Percentiles rank a stretch among this genome's conserved stretches.
These are phyloP conservation scores for Zaprionus taronus DNA, from an alignment of 1,140 invertebrate species.

Conservation along the genomic window DNA sequence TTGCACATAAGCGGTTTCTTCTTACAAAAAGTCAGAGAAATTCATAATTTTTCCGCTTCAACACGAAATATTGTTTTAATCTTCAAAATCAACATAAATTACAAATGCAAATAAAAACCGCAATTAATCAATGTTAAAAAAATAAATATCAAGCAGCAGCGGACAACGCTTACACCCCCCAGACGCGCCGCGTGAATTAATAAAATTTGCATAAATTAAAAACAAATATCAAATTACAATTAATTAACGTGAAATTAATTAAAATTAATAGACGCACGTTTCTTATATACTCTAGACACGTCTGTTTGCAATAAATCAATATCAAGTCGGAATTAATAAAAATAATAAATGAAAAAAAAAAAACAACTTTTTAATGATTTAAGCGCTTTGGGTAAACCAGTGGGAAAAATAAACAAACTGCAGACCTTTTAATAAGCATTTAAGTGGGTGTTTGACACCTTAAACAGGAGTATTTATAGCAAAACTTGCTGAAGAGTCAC, in stretches of 20 bases:
- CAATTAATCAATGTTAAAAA: constrained; percentile 5
- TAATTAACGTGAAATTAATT: constrained; percentile 22
- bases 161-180: neutral
- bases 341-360: constrained; percentile 14
- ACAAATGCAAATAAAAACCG: neutral
- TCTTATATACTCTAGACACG: constrained; percentile 4
- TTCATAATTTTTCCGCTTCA: neutral
- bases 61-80: neutral
- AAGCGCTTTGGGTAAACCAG: neutral
- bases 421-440: neutral
- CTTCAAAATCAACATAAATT: neutral
- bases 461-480: neutral
- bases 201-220: constrained; percentile 14
- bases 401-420: neutral
- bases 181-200: neutral
- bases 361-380: neutral
- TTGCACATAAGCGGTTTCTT: too few species aligned
- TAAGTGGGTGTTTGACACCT: neutral
- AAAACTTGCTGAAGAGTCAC: neutral
- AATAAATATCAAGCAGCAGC: neutral
- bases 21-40: neutral
- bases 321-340: constrained; percentile 20
- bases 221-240: neutral
- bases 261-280: constrained; percentile 22
- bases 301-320: constrained; percentile 25